A percentile compares a stretch with the other conserved stretches of the same genome.
phyloP scores from a whole-genome alignment of 2,888 invertebrate genomes.

The Cephus pulcher region DNA sequence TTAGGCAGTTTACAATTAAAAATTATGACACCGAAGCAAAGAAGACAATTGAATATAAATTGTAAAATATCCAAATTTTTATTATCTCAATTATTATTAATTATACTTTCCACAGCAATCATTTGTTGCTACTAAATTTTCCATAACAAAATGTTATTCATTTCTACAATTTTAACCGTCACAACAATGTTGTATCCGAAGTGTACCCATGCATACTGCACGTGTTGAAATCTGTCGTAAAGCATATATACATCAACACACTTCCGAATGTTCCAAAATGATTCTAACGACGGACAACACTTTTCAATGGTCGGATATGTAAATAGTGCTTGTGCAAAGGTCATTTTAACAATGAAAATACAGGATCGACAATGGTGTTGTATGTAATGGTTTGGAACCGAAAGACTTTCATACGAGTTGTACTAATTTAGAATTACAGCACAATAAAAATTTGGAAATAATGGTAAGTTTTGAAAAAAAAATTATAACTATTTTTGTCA shows the following conservation, averaged over 20 bases:
- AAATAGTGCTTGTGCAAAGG: slow-evolving; percentile 19
- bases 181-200: not conserved
- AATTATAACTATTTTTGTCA: not conserved
- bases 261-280: not conserved
- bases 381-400: slow-evolving; percentile 17
- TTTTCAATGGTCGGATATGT: slow-evolving; percentile 11
- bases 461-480: not conserved
- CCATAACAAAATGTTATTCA: not conserved
- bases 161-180: not conserved
- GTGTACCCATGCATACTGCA: not conserved
- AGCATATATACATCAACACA: not conserved
- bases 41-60: too few relatives aligned
- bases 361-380: slow-evolving; percentile 11
- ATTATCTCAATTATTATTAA: not conserved
- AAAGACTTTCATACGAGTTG: not conserved
- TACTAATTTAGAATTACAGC: not conserved
- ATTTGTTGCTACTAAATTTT: not conserved
- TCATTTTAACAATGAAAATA: slow-evolving; percentile 17
- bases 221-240: not conserved
- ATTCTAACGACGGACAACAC: not conserved
- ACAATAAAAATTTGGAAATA: not conserved
- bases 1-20: not conserved
- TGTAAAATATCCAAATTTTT: not conserved
- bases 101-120: not conserved
- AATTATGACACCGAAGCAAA: not conserved